phyloP scores from a whole-genome alignment of 1,140 invertebrate species.

The Vanessa tameamea region DNA sequence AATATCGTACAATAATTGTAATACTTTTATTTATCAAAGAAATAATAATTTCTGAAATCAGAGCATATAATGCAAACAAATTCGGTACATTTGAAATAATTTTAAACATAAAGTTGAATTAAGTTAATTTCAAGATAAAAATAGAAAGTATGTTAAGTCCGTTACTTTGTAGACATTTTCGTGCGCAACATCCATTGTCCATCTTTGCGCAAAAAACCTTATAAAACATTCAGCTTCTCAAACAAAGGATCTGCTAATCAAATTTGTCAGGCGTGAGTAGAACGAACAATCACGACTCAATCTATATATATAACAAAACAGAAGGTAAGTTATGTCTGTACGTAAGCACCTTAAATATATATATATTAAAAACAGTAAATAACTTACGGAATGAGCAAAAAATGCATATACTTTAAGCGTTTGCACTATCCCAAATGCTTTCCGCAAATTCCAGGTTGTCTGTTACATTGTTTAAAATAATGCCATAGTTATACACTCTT shows the following conservation, averaged over 20 bases:
- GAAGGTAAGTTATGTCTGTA: neutral
- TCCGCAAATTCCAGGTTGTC: no score
- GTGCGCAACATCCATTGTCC: neutral
- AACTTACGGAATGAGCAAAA: no score
- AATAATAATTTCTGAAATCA: no score
- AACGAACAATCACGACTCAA: slow-evolving; percentile 47
- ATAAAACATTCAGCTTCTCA: slow-evolving; percentile 10
- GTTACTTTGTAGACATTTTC: slow-evolving; percentile 1
- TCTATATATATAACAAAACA: neutral
- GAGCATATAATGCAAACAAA: no score
- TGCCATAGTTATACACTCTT: no score
- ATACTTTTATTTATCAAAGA: no score
- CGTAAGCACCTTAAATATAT: no score
- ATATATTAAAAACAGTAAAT: no score
- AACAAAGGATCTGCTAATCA: slow-evolving; percentile 39
- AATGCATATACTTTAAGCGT: no score
- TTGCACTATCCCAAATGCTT: no score
- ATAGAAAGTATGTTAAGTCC: slow-evolving; percentile 11
- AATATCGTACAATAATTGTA: no score
- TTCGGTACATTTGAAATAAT: neutral
- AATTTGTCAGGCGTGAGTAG: slow-evolving; percentile 44
- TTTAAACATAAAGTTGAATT: neutral
- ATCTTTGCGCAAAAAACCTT: slow-evolving; percentile 9
- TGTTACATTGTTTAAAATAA: no score
- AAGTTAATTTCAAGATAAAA: slow-evolving; percentile 3